Evolutionary conservation across 37 sponge, comb jelly and placozoan species (phyloP), one percentile per base, ranked within the genome.

Genomic region (Cliona cf. orientalis): DNA sequence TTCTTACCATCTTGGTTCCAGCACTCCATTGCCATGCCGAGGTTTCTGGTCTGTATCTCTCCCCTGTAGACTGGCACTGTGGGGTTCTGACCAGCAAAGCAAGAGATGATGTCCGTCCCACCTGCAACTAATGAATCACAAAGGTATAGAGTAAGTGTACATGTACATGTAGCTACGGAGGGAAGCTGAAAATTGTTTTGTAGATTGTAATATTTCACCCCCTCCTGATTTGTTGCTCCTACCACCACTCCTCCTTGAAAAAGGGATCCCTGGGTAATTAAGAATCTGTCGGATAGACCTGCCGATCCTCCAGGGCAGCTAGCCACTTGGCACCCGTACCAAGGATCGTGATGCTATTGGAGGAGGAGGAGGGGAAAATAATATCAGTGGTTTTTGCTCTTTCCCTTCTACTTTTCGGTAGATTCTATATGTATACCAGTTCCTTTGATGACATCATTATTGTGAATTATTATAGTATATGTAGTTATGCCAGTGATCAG

Each of bases 21-120:
- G 44, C 90, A 85, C 49, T 91, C 92, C 73, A 98, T 86, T 53
- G 96, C 94, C 94, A 95, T 95, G 31, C 94, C 99, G 46, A 98
- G 88, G 86, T 95, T 95, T 38, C 99, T 80, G 7, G 57, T 38
- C 85, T 98, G 99, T 32, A 98, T 88, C 74, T 95, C 92, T 46
- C 99, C 99, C 22, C 84, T 38, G 66, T 95, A 87, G 42, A 98
- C 99, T 19, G 99, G 99, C 26, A 98, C 35, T 0, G 76, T 90
- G 21, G 94, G 87, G 72, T 93, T 93, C 58, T 93, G 88, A 11
- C 94, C 94, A 69, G 92, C 92, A 76, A 98, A 98, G 78, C 99
- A 98, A 34, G 99, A 98, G 42, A 98, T 98, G 62, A 98, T 95
- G 64, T 98, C 99, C 0, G 99, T 98, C 28, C 99, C 99, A 43